A percentile compares a stretch with the other conserved stretches of the same genome.
Evolutionary conservation across 2,113 vertebrate species (phyloP).

Genomic region (Elaphurus davidianus): DNA sequence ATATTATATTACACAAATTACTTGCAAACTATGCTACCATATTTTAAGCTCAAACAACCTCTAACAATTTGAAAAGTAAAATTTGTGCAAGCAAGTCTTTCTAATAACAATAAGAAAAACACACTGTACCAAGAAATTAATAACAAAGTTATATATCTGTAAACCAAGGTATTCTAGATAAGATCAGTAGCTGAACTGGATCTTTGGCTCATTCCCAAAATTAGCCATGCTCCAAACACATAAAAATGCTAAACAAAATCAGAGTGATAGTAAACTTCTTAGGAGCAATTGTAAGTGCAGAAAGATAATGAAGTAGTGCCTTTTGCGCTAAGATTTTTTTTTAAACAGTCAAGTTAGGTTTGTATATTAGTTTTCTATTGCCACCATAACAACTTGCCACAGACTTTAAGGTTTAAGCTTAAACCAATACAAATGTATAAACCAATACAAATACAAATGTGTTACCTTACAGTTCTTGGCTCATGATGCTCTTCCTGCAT

Average conservation of each 20-base stretch:
- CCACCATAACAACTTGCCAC: neutral
- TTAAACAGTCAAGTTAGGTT: neutral
- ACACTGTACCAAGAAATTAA: neutral
- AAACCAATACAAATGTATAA: neutral
- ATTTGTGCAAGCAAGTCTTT: neutral
- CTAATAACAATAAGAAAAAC: neutral
- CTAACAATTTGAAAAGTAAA: neutral
- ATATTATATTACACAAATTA: neutral
- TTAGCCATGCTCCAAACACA: neutral
- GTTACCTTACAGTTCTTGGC: neutral
- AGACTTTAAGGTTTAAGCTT: neutral
- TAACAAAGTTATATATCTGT: neutral
- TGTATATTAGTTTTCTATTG: neutral
- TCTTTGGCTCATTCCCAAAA: neutral
- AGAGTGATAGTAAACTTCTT: neutral
- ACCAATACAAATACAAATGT: neutral
- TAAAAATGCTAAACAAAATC: neutral
- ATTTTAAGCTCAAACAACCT: neutral
- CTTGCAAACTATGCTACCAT: neutral
- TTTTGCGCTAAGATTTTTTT: neutral
- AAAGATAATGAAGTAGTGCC: neutral
- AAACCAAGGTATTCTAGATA: neutral
- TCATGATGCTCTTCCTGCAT: neutral
- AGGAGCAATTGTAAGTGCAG: neutral
- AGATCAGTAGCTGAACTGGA: neutral